Evolutionary conservation across 2,113 vertebrate species (phyloP).

Genomic region (Cranoglanis bouderius): DNA sequence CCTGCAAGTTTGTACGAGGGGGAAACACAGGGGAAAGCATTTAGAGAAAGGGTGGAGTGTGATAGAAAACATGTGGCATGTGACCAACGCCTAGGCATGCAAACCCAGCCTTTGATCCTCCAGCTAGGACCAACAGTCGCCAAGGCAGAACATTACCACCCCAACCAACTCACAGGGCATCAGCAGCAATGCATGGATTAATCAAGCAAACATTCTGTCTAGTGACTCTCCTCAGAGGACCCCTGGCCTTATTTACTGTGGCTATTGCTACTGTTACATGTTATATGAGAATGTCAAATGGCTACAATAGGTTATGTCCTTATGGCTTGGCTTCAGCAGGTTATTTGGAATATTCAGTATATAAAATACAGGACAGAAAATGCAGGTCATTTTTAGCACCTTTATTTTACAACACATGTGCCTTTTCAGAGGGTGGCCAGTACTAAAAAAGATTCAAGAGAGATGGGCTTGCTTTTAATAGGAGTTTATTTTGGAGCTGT

Average conservation of each 20-base stretch:
- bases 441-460: background rate
- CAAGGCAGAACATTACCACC: conserved; percentile 27
- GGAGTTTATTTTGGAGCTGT: background rate
- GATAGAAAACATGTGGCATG: conserved; percentile 66
- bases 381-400: background rate
- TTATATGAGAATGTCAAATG: conserved; percentile 19
- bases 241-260: conserved; percentile 28
- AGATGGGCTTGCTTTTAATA: background rate
- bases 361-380: background rate
- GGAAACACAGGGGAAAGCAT: conserved; percentile 65
- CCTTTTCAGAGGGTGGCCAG: background rate
- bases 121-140: conserved; percentile 57
- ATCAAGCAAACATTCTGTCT: conserved; percentile 31
- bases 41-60: conserved; percentile 64
- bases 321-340: background rate
- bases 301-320: conserved; percentile 1
- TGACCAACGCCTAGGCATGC: conserved; percentile 43
- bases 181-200: conserved; percentile 19
- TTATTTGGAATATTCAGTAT: background rate
- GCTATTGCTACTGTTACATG: conserved; percentile 23
- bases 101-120: conserved; percentile 58
- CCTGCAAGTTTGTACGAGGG: conserved; percentile 37
- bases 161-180: conserved; percentile 25
- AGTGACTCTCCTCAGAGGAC: conserved; percentile 21
- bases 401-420: background rate